A percentile compares a stretch with the other conserved stretches of the same genome.
These are phyloP conservation scores for Rhamphomyia laevipes DNA, from an alignment of 2,888 invertebrate genomes.

Conservation along the genomic window DNA sequence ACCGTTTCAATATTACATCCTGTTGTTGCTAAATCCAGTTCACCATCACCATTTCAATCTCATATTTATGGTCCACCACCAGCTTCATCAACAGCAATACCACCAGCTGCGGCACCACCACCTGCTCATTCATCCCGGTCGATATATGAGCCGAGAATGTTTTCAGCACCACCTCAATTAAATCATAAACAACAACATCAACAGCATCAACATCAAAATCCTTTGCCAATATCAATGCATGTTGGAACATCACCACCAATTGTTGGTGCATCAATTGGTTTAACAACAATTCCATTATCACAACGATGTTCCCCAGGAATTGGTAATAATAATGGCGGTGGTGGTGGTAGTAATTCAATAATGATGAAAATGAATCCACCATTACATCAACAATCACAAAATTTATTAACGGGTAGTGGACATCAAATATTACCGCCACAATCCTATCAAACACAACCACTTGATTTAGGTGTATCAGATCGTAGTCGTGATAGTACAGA, in stretches of 20 bases:
- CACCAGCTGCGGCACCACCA: slow-evolving; percentile 41
- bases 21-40: slow-evolving; percentile 43
- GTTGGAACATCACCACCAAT: slow-evolving; percentile 41
- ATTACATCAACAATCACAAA: slow-evolving; percentile 21
- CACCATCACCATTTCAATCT: slow-evolving; percentile 33
- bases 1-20: slow-evolving; percentile 21
- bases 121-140: slow-evolving; percentile 41
- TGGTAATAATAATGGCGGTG: slow-evolving; percentile 34
- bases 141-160: slow-evolving; percentile 25
- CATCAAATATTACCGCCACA: slow-evolving; percentile 34
- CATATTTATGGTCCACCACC: slow-evolving; percentile 39
- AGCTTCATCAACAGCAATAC: slow-evolving; percentile 40
- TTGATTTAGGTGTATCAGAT: slow-evolving; percentile 59
- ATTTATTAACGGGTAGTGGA: slow-evolving; percentile 13
- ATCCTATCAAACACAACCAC: slow-evolving; percentile 61
- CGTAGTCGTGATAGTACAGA: slow-evolving; percentile 23
- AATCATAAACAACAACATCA: slow-evolving; percentile 16
- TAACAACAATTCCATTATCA: slow-evolving; percentile 32
- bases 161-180: slow-evolving; percentile 24
- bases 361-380: slow-evolving; percentile 37
- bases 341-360: slow-evolving; percentile 17
- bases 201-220: background rate
- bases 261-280: slow-evolving; percentile 19
- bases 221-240: slow-evolving; percentile 30
- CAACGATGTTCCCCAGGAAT: slow-evolving; percentile 13